Evolutionary conservation across 2,888 invertebrate species (phyloP).

Genomic region (Xylota sylvarum): DNA sequence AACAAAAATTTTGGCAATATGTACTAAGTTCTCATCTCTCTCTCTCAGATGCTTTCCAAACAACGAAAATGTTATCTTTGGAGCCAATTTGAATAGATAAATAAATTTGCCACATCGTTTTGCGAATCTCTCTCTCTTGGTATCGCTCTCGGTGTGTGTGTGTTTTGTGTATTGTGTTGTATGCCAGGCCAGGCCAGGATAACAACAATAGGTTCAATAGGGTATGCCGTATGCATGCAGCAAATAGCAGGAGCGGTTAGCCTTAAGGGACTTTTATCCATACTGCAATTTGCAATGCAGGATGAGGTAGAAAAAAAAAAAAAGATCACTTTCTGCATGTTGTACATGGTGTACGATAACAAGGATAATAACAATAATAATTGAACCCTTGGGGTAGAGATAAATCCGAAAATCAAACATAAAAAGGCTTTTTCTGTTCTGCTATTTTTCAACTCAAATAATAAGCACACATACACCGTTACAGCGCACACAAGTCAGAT

Average conservation of each 20-base stretch:
- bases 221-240: constrained; percentile 39
- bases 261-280: constrained; percentile 23
- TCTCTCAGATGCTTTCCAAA: constrained; percentile 43
- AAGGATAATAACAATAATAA: constrained; percentile 50
- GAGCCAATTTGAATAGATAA: constrained; percentile 75
- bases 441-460: background rate
- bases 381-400: constrained; percentile 33
- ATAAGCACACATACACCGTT: constrained; percentile 1
- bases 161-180: background rate
- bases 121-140: constrained; percentile 29
- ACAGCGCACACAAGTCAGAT: constrained; percentile 14
- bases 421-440: constrained; percentile 18
- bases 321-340: constrained; percentile 5
- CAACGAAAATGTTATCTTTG: constrained; percentile 63
- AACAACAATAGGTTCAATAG: constrained; percentile 54
- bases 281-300: constrained; percentile 7
- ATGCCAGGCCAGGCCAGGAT: constrained; percentile 9
- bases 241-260: background rate
- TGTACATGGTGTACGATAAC: background rate
- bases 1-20: constrained; percentile 40
- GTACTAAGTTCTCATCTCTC: constrained; percentile 43
- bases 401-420: constrained; percentile 52
- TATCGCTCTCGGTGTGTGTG: constrained; percentile 3
- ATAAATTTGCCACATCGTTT: constrained; percentile 48
- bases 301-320: background rate